Percentiles rank a stretch among this genome's conserved stretches.
phyloP scores from a whole-genome alignment of 1,140 invertebrate species.

The Drosophila nasuta region DNA sequence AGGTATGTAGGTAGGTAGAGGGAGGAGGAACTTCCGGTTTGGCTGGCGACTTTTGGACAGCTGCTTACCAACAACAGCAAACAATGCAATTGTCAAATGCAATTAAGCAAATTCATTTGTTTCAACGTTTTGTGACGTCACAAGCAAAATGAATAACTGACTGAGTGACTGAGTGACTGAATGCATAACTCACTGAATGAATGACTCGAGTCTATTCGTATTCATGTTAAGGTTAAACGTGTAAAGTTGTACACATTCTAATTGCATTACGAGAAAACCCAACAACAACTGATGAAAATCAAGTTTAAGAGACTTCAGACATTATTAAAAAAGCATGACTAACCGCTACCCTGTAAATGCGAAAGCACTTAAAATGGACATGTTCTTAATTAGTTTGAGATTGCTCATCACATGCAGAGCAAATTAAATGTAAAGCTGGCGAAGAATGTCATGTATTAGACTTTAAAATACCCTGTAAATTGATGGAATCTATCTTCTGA shows the following conservation, averaged over 20 bases:
- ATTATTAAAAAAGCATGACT: neutral
- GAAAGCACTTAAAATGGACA: neutral
- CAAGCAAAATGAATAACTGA: slow-evolving; percentile 32
- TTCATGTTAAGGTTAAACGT: slow-evolving; percentile 78
- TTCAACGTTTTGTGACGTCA: slow-evolving; percentile 38
- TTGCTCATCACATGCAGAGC: neutral
- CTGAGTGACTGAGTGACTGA: slow-evolving; percentile 34
- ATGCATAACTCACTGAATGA: slow-evolving; percentile 15
- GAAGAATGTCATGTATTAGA: too few species aligned
- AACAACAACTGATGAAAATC: slow-evolving; percentile 39
- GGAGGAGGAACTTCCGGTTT: slow-evolving; percentile 47
- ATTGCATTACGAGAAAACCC: slow-evolving; percentile 39
- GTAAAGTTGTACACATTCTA: slow-evolving; percentile 62
- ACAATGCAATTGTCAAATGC: slow-evolving; percentile 39
- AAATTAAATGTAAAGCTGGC: too few species aligned
- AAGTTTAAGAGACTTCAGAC: neutral
- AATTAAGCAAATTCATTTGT: slow-evolving; percentile 47
- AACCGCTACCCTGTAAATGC: neutral
- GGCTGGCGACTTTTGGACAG: slow-evolving; percentile 38
- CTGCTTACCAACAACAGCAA: slow-evolving; percentile 34
- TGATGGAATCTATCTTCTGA: neutral
- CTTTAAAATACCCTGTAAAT: neutral
- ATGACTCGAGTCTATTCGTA: slow-evolving; percentile 52
- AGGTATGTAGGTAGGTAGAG: neutral
- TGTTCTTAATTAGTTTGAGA: neutral